Percentiles rank a stretch among this genome's conserved stretches.
Evolutionary conservation across 2,888 invertebrate species (phyloP).

Genomic region (Ptychoptera albimana): DNA sequence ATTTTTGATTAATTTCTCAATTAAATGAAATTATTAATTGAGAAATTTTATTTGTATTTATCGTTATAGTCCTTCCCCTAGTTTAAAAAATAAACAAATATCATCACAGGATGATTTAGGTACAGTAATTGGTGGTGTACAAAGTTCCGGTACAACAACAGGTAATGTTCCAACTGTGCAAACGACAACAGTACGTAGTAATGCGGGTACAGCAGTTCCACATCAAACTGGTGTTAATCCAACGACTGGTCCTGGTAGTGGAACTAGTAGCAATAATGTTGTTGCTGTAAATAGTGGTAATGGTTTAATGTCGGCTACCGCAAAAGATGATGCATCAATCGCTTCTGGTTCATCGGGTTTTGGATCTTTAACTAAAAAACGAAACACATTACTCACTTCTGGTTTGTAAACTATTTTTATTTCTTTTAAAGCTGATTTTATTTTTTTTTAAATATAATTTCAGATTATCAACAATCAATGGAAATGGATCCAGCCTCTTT

Average conservation of each 20-base stretch:
- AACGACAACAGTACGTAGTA: constrained; percentile 17
- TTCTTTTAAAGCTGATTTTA: background rate
- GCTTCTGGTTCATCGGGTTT: constrained; percentile 71
- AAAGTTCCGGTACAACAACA: constrained; percentile 11
- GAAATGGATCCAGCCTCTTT: constrained; percentile 21
- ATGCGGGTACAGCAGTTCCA: no score
- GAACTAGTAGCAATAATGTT: constrained; percentile 11
- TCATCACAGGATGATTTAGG: constrained; percentile 29
- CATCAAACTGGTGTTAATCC: constrained; percentile 6
- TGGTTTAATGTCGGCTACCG: constrained; percentile 29
- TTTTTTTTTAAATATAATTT: background rate
- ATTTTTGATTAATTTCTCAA: constrained; percentile 1
- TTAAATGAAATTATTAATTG: background rate
- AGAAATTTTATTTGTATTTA: background rate
- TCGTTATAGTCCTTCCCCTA: constrained; percentile 42
- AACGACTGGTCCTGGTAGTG: constrained; percentile 12
- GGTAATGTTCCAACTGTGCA: constrained; percentile 12
- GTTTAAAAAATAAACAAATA: constrained; percentile 39
- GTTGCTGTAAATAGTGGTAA: constrained; percentile 12
- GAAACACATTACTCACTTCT: constrained; percentile 37
- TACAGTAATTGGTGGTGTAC: constrained; percentile 15
- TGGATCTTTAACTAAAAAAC: constrained; percentile 67
- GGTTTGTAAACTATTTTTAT: constrained; percentile 6
- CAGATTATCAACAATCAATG: constrained; percentile 8
- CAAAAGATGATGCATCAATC: constrained; percentile 44